phyloP scores from a whole-genome alignment of 92 coral and sea anemone genomes.

The Heliopora coerulea region DNA sequence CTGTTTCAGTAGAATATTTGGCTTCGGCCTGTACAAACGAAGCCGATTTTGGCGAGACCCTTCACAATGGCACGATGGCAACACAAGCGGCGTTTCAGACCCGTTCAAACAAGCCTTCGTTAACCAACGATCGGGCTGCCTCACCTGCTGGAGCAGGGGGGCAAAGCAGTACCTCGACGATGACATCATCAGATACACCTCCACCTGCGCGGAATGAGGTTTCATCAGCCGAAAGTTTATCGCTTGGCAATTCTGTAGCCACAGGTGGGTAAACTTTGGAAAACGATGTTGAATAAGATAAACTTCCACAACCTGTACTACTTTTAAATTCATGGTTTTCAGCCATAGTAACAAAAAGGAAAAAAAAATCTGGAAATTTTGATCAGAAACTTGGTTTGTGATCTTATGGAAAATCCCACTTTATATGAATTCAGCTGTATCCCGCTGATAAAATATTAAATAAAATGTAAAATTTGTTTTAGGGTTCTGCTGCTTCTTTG shows the following conservation, averaged over 20 bases:
- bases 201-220: conserved; percentile 12
- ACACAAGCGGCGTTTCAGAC: conserved; percentile 14
- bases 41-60: conserved; percentile 70
- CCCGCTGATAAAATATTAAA: too few relatives aligned
- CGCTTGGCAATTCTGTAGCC: neutral
- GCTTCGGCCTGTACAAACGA: conserved; percentile 99
- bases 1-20: conserved; percentile 71
- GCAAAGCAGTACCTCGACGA: conserved; percentile 15
- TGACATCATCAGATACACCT: conserved; percentile 31
- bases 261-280: neutral
- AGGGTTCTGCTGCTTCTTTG: neutral
- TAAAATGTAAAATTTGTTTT: too few relatives aligned
- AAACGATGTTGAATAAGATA: too few relatives aligned
- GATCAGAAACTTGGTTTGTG: too few relatives aligned
- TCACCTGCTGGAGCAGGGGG: conserved; percentile 51
- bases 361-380: too few relatives aligned
- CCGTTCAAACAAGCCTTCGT: neutral
- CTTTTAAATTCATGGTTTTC: neutral
- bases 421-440: too few relatives aligned
- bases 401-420: too few relatives aligned
- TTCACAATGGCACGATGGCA: too few relatives aligned
- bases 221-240: conserved; percentile 1
- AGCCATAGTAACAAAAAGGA: too few relatives aligned
- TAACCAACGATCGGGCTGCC: conserved; percentile 12
- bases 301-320: too few relatives aligned